Conservation (phyloP, 2,888 invertebrate species). For the Busseola fusca region DNA sequence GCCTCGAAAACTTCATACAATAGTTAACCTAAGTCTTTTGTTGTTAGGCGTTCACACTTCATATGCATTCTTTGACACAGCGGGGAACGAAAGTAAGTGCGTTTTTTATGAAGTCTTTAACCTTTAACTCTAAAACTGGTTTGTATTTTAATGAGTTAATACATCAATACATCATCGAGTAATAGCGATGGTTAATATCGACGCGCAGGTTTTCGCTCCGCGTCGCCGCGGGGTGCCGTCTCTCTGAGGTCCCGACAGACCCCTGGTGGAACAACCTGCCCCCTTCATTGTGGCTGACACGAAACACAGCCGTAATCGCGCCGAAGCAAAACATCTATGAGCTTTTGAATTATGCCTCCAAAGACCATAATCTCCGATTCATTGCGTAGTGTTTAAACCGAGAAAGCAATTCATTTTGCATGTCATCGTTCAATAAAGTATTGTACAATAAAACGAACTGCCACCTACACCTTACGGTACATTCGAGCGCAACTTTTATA, state of each 20-base stretch:
- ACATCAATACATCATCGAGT: constrained; percentile 84
- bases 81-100: constrained; percentile 77
- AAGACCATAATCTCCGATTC: constrained; percentile 63
- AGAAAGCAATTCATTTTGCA: constrained; percentile 72
- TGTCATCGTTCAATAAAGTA: constrained; percentile 78
- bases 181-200: constrained; percentile 78
- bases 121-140: constrained; percentile 83
- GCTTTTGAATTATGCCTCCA: constrained; percentile 70
- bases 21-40: constrained; percentile 71
- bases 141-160: constrained; percentile 87
- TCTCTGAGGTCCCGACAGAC: constrained; percentile 77
- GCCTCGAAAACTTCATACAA: constrained; percentile 64
- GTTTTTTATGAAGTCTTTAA: constrained; percentile 84
- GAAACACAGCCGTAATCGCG: constrained; percentile 71
- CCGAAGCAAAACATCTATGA: constrained; percentile 68
- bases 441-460: constrained; percentile 61
- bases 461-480: constrained; percentile 64
- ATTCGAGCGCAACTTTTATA: constrained; percentile 72
- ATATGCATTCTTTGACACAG: constrained; percentile 80
- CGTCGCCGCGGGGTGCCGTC: constrained; percentile 79
- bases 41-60: constrained; percentile 72
- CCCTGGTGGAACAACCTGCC: constrained; percentile 76
- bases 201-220: constrained; percentile 80
- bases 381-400: constrained; percentile 53
- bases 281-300: constrained; percentile 73